These are phyloP conservation scores for Eidolon helvum DNA, from an alignment of 2,113 vertebrate genomes.

Conservation along the genomic window DNA sequence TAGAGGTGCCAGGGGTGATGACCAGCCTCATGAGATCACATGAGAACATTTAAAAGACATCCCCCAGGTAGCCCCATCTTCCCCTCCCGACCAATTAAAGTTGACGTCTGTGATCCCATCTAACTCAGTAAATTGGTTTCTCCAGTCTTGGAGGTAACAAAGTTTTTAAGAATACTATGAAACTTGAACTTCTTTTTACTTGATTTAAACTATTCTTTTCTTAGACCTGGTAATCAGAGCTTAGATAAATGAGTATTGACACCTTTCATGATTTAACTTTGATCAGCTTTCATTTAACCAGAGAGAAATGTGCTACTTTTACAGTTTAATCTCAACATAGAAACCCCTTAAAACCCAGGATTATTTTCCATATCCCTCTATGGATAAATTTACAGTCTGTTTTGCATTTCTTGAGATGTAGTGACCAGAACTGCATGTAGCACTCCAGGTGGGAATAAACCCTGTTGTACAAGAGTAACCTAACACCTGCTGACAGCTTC, in stretches of 20 bases:
- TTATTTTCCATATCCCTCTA: background rate
- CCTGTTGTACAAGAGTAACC: background rate
- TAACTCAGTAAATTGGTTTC: background rate
- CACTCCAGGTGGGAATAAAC: background rate
- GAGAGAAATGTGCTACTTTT: background rate
- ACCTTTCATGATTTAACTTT: background rate
- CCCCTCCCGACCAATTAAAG: background rate
- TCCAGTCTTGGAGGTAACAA: background rate
- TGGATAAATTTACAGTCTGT: background rate
- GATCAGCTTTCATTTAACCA: constrained; percentile 1
- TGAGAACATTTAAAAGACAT: background rate
- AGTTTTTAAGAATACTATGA: background rate
- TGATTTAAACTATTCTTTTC: background rate
- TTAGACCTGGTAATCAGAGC: background rate
- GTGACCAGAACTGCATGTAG: background rate
- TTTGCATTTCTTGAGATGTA: background rate
- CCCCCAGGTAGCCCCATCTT: background rate
- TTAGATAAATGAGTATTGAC: background rate
- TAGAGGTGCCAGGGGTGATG: background rate
- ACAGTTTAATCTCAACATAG: constrained; percentile 1
- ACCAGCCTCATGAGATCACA: background rate
- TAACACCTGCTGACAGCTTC: background rate
- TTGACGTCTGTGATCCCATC: background rate
- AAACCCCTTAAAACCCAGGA: background rate
- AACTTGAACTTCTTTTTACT: background rate